Percentiles rank a stretch among this genome's conserved stretches.
phyloP scores from a whole-genome alignment of 2,888 invertebrate species.

The Heliconius aoede region DNA sequence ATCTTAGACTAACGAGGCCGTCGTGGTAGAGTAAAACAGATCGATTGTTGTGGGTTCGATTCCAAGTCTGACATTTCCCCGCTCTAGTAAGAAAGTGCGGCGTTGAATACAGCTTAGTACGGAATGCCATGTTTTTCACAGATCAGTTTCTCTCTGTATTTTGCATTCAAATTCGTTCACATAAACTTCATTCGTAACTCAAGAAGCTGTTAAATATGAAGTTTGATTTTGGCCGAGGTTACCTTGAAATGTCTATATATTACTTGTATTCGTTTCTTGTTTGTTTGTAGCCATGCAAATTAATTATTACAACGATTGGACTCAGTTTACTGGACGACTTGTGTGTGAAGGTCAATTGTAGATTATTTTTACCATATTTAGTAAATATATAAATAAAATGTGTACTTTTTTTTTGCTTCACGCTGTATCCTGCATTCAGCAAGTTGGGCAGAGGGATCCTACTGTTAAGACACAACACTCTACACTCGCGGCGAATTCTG shows the following conservation, averaged over 20 bases:
- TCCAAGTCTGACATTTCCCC: too few species aligned
- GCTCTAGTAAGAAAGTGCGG: not conserved
- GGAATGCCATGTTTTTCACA: too few species aligned
- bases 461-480: not conserved
- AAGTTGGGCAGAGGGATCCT: not conserved
- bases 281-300: conserved; percentile 20
- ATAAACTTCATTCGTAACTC: not conserved
- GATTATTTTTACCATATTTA: not conserved
- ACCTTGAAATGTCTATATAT: not conserved
- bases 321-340: conserved; percentile 3
- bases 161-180: not conserved
- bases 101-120: not conserved
- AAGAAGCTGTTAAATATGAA: not conserved
- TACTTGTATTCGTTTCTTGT: not conserved
- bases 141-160: too few species aligned
- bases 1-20: too few species aligned
- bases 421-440: not conserved
- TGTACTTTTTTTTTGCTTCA: not conserved
- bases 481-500: not conserved
- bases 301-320: conserved; percentile 22
- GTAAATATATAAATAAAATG: not conserved
- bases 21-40: too few species aligned
- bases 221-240: not conserved
- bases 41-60: too few species aligned
- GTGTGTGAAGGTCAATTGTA: conserved; percentile 13